Percentiles rank a stretch among this genome's conserved stretches.
Evolutionary conservation across 2,113 vertebrate genomes (phyloP).

Genomic region (Otus sunia): DNA sequence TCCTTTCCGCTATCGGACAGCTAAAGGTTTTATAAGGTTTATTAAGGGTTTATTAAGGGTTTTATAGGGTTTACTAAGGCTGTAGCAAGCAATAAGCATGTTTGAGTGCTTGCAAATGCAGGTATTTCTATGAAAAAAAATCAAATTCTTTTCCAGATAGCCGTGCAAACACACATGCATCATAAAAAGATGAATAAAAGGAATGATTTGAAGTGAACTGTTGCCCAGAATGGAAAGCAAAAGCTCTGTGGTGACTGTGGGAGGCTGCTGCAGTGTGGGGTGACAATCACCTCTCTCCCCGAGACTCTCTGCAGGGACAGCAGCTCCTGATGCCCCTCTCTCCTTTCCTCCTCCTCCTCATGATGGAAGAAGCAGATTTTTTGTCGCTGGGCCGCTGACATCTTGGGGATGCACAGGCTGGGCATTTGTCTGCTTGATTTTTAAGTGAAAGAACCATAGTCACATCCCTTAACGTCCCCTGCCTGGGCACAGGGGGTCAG

Average conservation of each 20-base stretch:
- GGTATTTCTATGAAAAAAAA: background rate
- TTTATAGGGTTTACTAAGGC: background rate
- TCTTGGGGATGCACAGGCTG: background rate
- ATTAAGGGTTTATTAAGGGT: background rate
- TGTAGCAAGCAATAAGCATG: too few relatives aligned
- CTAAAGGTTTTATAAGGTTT: background rate
- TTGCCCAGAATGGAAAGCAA: background rate
- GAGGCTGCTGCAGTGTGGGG: fast-evolving
- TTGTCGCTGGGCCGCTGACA: background rate
- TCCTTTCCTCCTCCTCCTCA: background rate
- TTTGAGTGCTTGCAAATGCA: background rate
- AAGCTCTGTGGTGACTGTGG: fast-evolving
- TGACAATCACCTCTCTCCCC: background rate
- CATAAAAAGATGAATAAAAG: background rate
- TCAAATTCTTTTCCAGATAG: background rate
- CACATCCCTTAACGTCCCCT: background rate
- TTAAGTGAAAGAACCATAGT: background rate
- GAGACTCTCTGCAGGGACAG: background rate
- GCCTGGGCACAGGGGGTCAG: background rate
- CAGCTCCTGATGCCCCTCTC: background rate
- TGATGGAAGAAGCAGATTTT: background rate
- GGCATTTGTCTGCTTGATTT: background rate
- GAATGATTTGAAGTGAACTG: background rate
- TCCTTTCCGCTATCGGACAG: background rate
- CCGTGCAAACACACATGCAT: background rate